Conservation (phyloP, 2,113 vertebrate genomes). For the Riparia riparia region DNA sequence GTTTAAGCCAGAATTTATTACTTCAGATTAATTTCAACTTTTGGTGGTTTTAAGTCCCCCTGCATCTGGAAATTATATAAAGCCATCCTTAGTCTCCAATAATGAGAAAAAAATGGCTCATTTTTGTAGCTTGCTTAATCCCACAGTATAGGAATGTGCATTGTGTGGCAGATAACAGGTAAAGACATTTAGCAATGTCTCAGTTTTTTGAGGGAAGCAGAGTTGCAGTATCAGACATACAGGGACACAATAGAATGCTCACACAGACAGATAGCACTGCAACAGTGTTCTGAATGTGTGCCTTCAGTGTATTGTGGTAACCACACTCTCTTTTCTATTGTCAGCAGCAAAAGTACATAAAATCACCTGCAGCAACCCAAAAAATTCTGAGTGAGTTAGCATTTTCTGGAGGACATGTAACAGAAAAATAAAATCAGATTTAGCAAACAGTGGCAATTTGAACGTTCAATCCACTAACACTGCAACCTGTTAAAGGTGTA, state of each 20-base stretch:
- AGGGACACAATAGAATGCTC: background rate
- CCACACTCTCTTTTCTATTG: background rate
- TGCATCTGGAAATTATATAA: background rate
- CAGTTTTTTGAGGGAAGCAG: background rate
- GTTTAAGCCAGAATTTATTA: background rate
- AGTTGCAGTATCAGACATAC: background rate
- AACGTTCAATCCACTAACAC: background rate
- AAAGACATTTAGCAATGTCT: background rate
- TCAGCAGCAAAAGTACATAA: background rate
- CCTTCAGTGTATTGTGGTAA: background rate
- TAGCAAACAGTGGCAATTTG: background rate
- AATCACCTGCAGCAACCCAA: background rate
- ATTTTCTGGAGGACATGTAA: background rate
- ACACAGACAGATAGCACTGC: background rate
- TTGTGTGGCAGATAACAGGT: background rate
- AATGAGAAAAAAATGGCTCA: background rate
- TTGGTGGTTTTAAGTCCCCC: background rate
- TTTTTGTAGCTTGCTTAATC: background rate
- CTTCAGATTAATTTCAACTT: background rate
- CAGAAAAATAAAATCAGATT: background rate
- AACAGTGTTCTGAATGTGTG: background rate
- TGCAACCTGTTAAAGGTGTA: background rate
- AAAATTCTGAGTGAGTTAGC: background rate
- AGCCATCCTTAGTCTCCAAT: background rate
- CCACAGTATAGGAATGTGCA: background rate